phyloP scores from a whole-genome alignment of 2,888 invertebrate genomes.

The Branchellion lobata region DNA sequence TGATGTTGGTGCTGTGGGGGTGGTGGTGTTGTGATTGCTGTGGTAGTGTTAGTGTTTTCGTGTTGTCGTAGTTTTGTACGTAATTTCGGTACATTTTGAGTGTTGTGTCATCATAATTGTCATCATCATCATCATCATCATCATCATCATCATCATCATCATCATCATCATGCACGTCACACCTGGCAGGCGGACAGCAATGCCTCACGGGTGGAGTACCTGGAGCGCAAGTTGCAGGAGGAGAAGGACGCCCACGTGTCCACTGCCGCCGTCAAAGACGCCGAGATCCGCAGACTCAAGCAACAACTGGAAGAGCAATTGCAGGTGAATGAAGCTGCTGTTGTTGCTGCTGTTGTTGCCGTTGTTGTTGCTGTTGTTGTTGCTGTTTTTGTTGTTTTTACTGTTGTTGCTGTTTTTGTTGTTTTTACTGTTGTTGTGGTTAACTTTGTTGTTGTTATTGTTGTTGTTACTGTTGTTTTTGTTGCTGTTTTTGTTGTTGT shows the following conservation, averaged over 20 bases:
- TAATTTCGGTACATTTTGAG: too few species aligned
- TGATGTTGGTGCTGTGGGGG: not conserved
- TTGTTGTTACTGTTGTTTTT: too few species aligned
- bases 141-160: not conserved
- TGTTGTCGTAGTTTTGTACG: too few species aligned
- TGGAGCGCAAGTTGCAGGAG: slow-evolving; percentile 84
- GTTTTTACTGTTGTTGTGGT: too few species aligned
- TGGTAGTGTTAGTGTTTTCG: not conserved
- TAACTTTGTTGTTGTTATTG: too few species aligned
- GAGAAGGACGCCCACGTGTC: slow-evolving; percentile 81
- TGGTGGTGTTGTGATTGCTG: not conserved
- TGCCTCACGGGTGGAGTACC: slow-evolving; percentile 73
- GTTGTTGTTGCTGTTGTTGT: too few species aligned
- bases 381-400: too few species aligned
- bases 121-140: not conserved
- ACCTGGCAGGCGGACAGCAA: slow-evolving; percentile 48
- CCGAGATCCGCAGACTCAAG: slow-evolving; percentile 81
- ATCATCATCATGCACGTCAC: not conserved
- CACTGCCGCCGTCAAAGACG: slow-evolving; percentile 72
- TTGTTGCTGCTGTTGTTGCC: too few species aligned
- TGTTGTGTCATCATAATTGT: too few species aligned
- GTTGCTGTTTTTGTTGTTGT: too few species aligned
- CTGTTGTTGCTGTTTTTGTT: too few species aligned
- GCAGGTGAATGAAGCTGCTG: too few species aligned
- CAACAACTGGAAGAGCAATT: slow-evolving; percentile 86